These are phyloP conservation scores for Clusia tigrina DNA, from an alignment of 2,888 invertebrate species.

Conservation along the genomic window DNA sequence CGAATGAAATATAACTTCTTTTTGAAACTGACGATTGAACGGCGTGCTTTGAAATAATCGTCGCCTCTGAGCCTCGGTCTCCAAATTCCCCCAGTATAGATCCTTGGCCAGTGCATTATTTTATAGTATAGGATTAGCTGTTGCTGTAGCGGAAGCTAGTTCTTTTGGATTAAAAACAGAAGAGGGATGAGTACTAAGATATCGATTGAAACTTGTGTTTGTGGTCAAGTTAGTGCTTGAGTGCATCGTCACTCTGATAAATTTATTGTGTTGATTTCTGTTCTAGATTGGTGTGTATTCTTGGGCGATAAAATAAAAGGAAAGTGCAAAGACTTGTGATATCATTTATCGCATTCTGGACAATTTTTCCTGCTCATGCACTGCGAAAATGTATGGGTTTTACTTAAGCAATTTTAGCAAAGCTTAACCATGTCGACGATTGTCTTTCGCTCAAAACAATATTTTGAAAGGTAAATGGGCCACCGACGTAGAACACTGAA, in stretches of 20 bases:
- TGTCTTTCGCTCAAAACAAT: too few relatives aligned
- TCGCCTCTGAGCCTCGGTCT: slow-evolving; percentile 20
- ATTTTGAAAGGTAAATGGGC: too few relatives aligned
- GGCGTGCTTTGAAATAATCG: slow-evolving; percentile 19
- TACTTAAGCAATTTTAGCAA: not conserved
- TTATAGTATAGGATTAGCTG: not conserved
- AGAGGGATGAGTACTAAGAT: not conserved
- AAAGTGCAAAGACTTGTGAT: not conserved
- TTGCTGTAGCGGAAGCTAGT: not conserved
- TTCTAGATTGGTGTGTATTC: too few relatives aligned
- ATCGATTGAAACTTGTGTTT: not conserved
- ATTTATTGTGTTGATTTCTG: not conserved
- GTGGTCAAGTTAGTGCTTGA: not conserved
- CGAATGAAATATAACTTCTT: not conserved
- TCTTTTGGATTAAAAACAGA: not conserved
- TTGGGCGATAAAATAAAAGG: not conserved
- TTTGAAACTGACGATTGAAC: slow-evolving; percentile 13
- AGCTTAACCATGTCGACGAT: too few relatives aligned
- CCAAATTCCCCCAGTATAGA: slow-evolving; percentile 12
- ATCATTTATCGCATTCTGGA: not conserved
- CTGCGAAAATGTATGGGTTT: slow-evolving; percentile 3
- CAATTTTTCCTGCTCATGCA: slow-evolving; percentile 10
- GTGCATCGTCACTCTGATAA: not conserved
- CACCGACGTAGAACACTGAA: too few relatives aligned
- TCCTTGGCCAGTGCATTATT: slow-evolving; percentile 12